Conservation (phyloP, 2,797 vertebrate species). For the Apogon talboti region DNA sequence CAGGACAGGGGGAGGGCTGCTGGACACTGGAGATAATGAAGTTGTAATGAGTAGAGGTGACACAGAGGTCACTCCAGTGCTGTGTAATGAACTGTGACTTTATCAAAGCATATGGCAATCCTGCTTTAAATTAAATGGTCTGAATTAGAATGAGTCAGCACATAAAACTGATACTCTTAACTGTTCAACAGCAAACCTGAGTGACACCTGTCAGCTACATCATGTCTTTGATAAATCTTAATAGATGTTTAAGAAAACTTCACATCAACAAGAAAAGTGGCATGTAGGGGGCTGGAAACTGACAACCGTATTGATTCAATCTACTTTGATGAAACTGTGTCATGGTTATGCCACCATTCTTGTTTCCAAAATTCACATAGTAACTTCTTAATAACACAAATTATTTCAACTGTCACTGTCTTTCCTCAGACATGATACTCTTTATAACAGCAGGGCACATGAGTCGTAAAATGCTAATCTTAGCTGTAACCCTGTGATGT, state of each 20-base stretch:
- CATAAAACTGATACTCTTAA: not conserved
- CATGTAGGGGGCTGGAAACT: not conserved
- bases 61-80: conserved; percentile 48
- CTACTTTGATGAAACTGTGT: too few species aligned
- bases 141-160: conserved; percentile 1
- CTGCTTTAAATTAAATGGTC: conserved; percentile 1
- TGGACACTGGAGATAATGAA: conserved; percentile 59
- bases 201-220: not conserved
- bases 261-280: not conserved
- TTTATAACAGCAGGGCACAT: too few species aligned
- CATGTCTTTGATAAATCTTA: too few species aligned
- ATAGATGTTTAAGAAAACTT: not conserved
- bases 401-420: too few species aligned
- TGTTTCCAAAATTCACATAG: too few species aligned
- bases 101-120: conserved; percentile 18
- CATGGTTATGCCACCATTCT: too few species aligned
- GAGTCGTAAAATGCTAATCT: too few species aligned
- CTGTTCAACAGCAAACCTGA: not conserved
- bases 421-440: too few species aligned
- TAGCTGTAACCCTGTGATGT: too few species aligned
- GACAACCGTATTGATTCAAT: too few species aligned
- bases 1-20: conserved; percentile 11
- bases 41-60: conserved; percentile 57
- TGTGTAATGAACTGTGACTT: conserved; percentile 50
- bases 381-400: too few species aligned